Evolutionary conservation across 2,797 vertebrate species (phyloP).

Genomic region (Enteromius fasciolatus): DNA sequence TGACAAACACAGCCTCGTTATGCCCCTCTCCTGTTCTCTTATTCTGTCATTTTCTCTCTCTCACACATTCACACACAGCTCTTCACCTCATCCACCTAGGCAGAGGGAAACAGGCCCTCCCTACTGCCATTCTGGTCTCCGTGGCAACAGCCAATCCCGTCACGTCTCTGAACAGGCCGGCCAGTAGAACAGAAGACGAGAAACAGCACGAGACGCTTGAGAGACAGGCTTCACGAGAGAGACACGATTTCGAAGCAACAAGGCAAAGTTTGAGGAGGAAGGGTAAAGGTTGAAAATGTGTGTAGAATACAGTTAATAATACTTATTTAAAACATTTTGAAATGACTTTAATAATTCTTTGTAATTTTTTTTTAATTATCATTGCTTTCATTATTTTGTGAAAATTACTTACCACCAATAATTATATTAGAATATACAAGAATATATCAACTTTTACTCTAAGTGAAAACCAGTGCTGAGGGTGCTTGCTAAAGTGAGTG

Average conservation of each 20-base stretch:
- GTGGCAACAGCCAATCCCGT: conserved; percentile 62
- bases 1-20: conserved; percentile 58
- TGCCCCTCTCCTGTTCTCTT: conserved; percentile 23
- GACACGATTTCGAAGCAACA: neutral
- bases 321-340: neutral
- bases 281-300: conserved; percentile 25
- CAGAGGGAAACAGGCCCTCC: conserved; percentile 58
- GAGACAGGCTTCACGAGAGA: conserved; percentile 36
- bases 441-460: too few species aligned
- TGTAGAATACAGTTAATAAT: neutral
- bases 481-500: too few species aligned
- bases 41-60: conserved; percentile 18
- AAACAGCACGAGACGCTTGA: conserved; percentile 1
- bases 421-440: too few species aligned
- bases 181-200: conserved; percentile 51
- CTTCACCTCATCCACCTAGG: conserved; percentile 60
- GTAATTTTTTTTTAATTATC: neutral
- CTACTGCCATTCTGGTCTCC: conserved; percentile 59
- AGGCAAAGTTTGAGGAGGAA: conserved; percentile 16
- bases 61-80: conserved; percentile 44
- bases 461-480: too few species aligned
- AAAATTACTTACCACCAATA: neutral
- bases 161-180: conserved; percentile 53
- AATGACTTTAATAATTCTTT: neutral
- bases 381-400: too few species aligned